These are phyloP conservation scores for Anticlea derivata DNA, from an alignment of 2,888 invertebrate genomes.

Conservation along the genomic window DNA sequence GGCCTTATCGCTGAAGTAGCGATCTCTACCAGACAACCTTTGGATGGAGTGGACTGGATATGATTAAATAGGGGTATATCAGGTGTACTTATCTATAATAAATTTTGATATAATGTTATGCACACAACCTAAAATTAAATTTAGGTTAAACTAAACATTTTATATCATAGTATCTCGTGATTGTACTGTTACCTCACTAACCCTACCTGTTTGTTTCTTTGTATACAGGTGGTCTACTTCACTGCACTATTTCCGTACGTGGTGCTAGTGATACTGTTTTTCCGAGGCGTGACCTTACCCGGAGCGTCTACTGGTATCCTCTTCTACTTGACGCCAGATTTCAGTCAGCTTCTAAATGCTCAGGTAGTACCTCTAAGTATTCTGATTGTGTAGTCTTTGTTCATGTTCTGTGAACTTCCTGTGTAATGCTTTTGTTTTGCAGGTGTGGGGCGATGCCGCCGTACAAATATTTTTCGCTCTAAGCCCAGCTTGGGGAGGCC, in stretches of 20 bases:
- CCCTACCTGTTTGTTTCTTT: neutral
- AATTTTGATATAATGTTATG: too few relatives aligned
- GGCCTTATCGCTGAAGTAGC: too few relatives aligned
- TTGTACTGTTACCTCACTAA: too few relatives aligned
- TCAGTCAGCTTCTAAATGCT: slow-evolving; percentile 88
- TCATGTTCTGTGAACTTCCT: neutral
- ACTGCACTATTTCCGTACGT: slow-evolving; percentile 91
- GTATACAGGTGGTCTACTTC: slow-evolving; percentile 87
- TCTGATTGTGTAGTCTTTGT: neutral
- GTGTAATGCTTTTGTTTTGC: neutral
- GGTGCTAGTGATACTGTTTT: slow-evolving; percentile 89
- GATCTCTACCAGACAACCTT: too few relatives aligned
- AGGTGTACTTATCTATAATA: too few relatives aligned
- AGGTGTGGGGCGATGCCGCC: slow-evolving; percentile 93
- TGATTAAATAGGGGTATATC: too few relatives aligned
- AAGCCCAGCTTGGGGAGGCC: slow-evolving; percentile 93
- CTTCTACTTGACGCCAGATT: slow-evolving; percentile 91
- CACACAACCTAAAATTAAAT: too few relatives aligned
- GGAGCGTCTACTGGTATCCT: slow-evolving; percentile 91
- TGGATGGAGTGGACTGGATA: too few relatives aligned
- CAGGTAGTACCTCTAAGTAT: slow-evolving; percentile 75
- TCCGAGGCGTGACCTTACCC: slow-evolving; percentile 90
- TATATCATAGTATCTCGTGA: too few relatives aligned
- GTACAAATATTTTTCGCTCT: slow-evolving; percentile 95
- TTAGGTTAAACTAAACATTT: too few relatives aligned